Percentiles rank a stretch among this genome's conserved stretches.
Conservation (phyloP, 2,888 invertebrate species). For the Leptinotarsa juncta region DNA sequence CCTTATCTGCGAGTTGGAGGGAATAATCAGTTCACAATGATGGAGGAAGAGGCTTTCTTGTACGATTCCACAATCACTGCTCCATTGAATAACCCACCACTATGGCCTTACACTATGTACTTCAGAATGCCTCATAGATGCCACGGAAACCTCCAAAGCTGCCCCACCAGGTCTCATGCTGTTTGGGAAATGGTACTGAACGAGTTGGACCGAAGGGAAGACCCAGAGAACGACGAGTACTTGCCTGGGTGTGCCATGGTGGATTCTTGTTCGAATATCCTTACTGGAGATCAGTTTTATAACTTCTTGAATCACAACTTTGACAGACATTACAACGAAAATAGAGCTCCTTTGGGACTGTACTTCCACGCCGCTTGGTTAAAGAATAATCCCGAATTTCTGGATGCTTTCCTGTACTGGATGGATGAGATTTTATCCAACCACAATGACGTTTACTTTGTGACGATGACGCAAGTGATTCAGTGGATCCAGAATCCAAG, state of each 20-base stretch:
- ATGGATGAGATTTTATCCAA: constrained; percentile 87
- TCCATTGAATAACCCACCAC: constrained; percentile 88
- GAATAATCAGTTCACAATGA: constrained; percentile 97
- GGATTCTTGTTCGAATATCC: constrained; percentile 92
- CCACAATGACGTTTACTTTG: constrained; percentile 93
- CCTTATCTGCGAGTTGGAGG: constrained; percentile 93
- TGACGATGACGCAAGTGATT: constrained; percentile 95
- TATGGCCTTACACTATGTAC: constrained; percentile 99
- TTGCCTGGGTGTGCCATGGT: constrained; percentile 94
- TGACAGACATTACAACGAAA: constrained; percentile 90
- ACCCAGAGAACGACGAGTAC: constrained; percentile 89
- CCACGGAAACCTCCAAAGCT: constrained; percentile 91
- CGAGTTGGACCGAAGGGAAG: constrained; percentile 91
- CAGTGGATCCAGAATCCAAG: constrained; percentile 96
- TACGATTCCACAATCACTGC: constrained; percentile 97
- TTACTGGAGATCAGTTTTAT: constrained; percentile 93
- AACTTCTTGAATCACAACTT: constrained; percentile 95
- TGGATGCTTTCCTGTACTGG: constrained; percentile 94
- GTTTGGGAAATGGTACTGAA: constrained; percentile 98
- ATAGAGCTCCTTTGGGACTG: constrained; percentile 88
- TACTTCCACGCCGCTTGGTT: constrained; percentile 96
- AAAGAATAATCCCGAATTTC: constrained; percentile 90
- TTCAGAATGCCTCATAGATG: constrained; percentile 96
- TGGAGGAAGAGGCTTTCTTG: constrained; percentile 94
- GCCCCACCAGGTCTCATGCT: constrained; percentile 91